Percentiles rank a stretch among this genome's conserved stretches.
These are phyloP conservation scores for Holotrichia oblita DNA, from an alignment of 1,140 invertebrate genomes.

Conservation along the genomic window DNA sequence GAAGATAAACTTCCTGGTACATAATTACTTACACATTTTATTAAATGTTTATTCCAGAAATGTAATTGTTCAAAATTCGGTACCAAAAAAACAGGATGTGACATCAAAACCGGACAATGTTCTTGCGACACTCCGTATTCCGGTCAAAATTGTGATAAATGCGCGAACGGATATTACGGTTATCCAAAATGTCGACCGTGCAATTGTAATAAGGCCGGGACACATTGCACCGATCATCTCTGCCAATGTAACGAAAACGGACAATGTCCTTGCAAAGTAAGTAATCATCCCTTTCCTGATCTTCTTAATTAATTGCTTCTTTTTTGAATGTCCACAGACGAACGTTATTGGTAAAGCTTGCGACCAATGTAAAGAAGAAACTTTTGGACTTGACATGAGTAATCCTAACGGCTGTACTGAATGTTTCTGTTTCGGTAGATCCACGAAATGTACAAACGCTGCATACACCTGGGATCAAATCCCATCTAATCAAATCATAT, in stretches of 20 bases:
- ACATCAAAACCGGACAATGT: conserved; percentile 80
- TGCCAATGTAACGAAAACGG: conserved; percentile 82
- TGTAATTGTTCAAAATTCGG: conserved; percentile 82
- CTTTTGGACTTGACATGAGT: conserved; percentile 78
- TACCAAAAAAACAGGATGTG: conserved; percentile 77
- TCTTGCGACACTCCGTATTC: conserved; percentile 82
- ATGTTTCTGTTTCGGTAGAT: conserved; percentile 90
- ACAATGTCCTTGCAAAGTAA: conserved; percentile 87
- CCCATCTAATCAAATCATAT: conserved; percentile 61
- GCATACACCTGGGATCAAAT: conserved; percentile 80
- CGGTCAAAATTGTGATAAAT: conserved; percentile 82
- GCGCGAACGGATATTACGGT: conserved; percentile 86
- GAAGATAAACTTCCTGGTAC: neutral
- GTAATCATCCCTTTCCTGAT: neutral
- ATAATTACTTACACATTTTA: neutral
- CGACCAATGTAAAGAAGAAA: conserved; percentile 82
- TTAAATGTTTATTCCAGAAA: conserved; percentile 55
- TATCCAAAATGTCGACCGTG: conserved; percentile 89
- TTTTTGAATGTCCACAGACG: conserved; percentile 61
- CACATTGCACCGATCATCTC: conserved; percentile 70
- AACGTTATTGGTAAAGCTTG: conserved; percentile 86
- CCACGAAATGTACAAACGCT: conserved; percentile 79
- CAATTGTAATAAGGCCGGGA: conserved; percentile 74
- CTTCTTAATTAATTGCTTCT: too few species aligned
- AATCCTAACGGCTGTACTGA: conserved; percentile 83